Percentiles rank a stretch among this genome's conserved stretches.
These are phyloP conservation scores for Platichthys flesus DNA, from an alignment of 2,113 vertebrate species.

Conservation along the genomic window DNA sequence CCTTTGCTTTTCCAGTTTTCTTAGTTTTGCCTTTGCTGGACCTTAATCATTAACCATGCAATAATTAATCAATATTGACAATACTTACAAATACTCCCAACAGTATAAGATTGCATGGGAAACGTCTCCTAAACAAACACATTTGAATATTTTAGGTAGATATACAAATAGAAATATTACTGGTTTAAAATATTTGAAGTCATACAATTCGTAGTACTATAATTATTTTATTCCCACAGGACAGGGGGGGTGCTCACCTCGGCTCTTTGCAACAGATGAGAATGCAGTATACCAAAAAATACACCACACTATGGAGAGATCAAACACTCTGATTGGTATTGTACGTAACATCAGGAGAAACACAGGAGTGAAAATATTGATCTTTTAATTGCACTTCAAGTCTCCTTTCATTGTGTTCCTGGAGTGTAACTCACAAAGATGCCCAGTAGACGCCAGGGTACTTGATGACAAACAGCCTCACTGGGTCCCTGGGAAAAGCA, in stretches of 20 bases:
- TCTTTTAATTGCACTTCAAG: neutral
- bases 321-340: conserved; percentile 21
- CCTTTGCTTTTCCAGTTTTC: neutral
- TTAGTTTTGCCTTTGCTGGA: too few species aligned
- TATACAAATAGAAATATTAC: neutral
- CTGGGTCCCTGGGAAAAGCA: conserved; percentile 76
- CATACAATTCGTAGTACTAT: too few species aligned
- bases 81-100: conserved; percentile 91
- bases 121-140: conserved; percentile 87
- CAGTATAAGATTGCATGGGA: conserved; percentile 93
- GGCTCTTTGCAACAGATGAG: conserved; percentile 91
- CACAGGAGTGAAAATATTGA: neutral
- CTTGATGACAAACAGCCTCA: conserved; percentile 80
- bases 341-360: neutral
- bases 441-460: conserved; percentile 87
- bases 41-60: neutral
- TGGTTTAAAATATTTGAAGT: neutral
- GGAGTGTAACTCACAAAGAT: conserved; percentile 87
- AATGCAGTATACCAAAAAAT: conserved; percentile 88
- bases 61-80: neutral
- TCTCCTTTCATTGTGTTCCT: neutral
- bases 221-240: neutral
- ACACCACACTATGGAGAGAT: conserved; percentile 84
- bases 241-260: conserved; percentile 81
- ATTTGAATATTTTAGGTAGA: neutral